These are phyloP conservation scores for Anthonomus grandis DNA, from an alignment of 1,140 invertebrate species.

Conservation along the genomic window DNA sequence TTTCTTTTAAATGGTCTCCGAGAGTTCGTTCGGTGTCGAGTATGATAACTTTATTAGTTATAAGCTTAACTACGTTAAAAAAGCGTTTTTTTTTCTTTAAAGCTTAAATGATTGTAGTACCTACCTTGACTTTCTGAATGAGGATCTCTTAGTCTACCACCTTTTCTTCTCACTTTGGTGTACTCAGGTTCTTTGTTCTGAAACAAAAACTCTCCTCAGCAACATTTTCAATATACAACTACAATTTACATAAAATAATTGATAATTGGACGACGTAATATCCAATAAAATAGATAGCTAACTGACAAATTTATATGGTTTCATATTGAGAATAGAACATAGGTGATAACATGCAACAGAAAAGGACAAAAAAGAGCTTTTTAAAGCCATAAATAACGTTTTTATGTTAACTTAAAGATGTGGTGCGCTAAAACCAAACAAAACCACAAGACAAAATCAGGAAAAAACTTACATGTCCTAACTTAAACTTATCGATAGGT, in stretches of 20 bases:
- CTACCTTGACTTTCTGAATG: constrained; percentile 78
- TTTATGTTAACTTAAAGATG: no score
- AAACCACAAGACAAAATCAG: constrained; percentile 11
- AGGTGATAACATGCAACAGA: not conserved
- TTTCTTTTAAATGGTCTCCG: no score
- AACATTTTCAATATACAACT: no score
- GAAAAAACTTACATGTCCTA: constrained; percentile 53
- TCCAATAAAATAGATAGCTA: no score
- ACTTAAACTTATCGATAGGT: constrained; percentile 60
- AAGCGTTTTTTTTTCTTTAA: not conserved
- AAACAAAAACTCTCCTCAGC: constrained; percentile 32
- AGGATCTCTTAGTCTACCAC: constrained; percentile 68
- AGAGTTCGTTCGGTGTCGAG: not conserved
- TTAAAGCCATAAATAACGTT: no score
- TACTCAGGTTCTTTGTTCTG: constrained; percentile 77
- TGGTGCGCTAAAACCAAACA: not conserved
- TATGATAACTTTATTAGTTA: not conserved
- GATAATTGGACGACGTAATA: no score
- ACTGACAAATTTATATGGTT: no score
- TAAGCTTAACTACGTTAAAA: not conserved
- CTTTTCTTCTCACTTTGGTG: constrained; percentile 77
- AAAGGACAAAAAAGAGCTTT: not conserved
- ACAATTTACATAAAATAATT: no score
- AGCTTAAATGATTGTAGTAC: not conserved
- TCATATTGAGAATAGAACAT: no score